Evolutionary conservation across 2,113 vertebrate genomes (phyloP), one percentile per base, ranked within the genome.

Genomic region (Neomonachus schauinslandi): DNA sequence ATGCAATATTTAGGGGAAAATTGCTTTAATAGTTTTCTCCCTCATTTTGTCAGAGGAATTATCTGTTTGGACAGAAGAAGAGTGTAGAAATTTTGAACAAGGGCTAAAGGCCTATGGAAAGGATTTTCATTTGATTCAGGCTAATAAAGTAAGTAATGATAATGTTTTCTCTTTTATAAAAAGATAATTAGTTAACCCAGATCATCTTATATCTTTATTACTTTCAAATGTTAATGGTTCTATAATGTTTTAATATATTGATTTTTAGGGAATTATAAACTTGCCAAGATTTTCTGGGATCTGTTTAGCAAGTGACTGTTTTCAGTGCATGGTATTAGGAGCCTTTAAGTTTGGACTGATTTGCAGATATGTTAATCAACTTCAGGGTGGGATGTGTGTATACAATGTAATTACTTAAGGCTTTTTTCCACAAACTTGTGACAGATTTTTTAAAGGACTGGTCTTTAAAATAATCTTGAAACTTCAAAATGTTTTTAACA

Each of bases 61-160:
- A 13, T 99, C 99, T 90, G 99, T 99, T 80, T 99, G 99, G 99
- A 99, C 99, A 57, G 99, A 99, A 95, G 99, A 99, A 98, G 99
- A 99, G 97, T 99, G 99, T 98, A 99, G 99, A 98, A 99, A 99
- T 98, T 99, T 99, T 99, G 99, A 99, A 82, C 99, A 99, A 99
- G 99, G 99, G 69, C 98, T 99, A 91, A 99, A 99, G 98, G 99
- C 99, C 92, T 99, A 99, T 98, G 99, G 99, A 55, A 99, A 99
- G 98, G 99, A 99, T 98, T 99, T 99, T 98, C 99, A 99, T 96
- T 99, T 99, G 97, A 99, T 99, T 98, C 99, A 99, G 98, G 99
- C 99, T 98, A 99, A 99, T 98, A 99, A 99, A 99, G 99, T 99
- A 98, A 99, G 98, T 98, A 7, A 26, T 2, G 51, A 63, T 55